phyloP scores from a whole-genome alignment of 2,888 invertebrate genomes.

The Drosophila nr. fundita region DNA sequence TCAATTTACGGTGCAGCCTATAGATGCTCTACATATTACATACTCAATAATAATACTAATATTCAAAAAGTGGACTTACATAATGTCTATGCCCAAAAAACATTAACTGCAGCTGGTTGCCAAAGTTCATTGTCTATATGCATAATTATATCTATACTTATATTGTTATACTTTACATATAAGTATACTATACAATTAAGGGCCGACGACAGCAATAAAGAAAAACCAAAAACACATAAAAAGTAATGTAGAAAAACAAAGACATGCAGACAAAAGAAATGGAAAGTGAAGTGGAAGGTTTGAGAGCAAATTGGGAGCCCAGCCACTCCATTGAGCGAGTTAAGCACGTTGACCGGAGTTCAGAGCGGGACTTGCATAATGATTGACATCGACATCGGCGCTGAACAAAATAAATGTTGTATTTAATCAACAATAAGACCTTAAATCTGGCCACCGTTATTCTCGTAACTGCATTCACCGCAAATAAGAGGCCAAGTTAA shows the following conservation, averaged over 20 bases:
- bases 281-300: slow-evolving; percentile 59
- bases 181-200: slow-evolving; percentile 49
- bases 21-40: neutral
- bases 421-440: slow-evolving; percentile 69
- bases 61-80: neutral
- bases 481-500: slow-evolving; percentile 29
- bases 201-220: slow-evolving; percentile 60
- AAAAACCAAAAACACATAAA: slow-evolving; percentile 29
- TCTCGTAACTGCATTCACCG: slow-evolving; percentile 54
- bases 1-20: neutral
- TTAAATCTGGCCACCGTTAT: slow-evolving; percentile 61
- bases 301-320: slow-evolving; percentile 24
- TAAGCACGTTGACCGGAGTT: slow-evolving; percentile 68
- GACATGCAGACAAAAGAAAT: slow-evolving; percentile 66
- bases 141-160: slow-evolving; percentile 14
- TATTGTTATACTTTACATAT: slow-evolving; percentile 5
- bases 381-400: slow-evolving; percentile 62
- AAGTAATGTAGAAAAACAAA: slow-evolving; percentile 1
- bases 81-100: neutral
- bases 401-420: slow-evolving; percentile 33
- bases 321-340: slow-evolving; percentile 30
- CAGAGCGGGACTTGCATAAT: slow-evolving; percentile 68
- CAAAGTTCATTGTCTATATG: slow-evolving; percentile 66
- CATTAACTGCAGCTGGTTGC: slow-evolving; percentile 6
- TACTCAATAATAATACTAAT: slow-evolving; percentile 1